These are phyloP conservation scores for Mormyrus proboscirostris DNA, from an alignment of 2,797 vertebrate genomes.

Conservation along the genomic window DNA sequence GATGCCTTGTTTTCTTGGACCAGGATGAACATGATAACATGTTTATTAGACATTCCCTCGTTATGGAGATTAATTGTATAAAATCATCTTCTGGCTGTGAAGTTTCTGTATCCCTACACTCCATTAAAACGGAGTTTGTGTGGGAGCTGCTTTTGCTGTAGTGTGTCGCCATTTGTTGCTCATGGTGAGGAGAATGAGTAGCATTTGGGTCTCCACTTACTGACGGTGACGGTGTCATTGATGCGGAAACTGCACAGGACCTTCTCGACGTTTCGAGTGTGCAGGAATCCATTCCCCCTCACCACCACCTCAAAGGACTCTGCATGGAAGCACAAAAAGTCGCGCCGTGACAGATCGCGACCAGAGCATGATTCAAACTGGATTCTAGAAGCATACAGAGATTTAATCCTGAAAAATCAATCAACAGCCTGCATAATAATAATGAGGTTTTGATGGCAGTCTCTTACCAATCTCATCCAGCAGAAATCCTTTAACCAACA, in stretches of 20 bases:
- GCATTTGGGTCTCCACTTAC: slow-evolving; percentile 61
- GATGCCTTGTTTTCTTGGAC: slow-evolving; percentile 12
- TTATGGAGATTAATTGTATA: not conserved
- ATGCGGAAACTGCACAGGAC: slow-evolving; percentile 96
- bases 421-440: slow-evolving; percentile 8
- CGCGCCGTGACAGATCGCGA: not conserved
- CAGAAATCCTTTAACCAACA: slow-evolving; percentile 19
- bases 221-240: slow-evolving; percentile 85
- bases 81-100: not conserved
- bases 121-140: not conserved
- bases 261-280: slow-evolving; percentile 80
- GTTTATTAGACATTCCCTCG: slow-evolving; percentile 9
- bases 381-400: not conserved
- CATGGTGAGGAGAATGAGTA: not conserved
- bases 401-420: not conserved
- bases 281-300: slow-evolving; percentile 89
- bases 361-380: not conserved
- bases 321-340: slow-evolving; percentile 42
- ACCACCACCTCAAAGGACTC: slow-evolving; percentile 94
- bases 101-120: not conserved
- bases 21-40: not conserved
- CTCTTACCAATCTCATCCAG: slow-evolving; percentile 14
- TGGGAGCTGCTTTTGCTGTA: not conserved
- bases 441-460: slow-evolving; percentile 21
- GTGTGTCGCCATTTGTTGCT: not conserved